These are phyloP conservation scores for Solea senegalensis DNA, from an alignment of 2,113 vertebrate genomes.

Conservation along the genomic window DNA sequence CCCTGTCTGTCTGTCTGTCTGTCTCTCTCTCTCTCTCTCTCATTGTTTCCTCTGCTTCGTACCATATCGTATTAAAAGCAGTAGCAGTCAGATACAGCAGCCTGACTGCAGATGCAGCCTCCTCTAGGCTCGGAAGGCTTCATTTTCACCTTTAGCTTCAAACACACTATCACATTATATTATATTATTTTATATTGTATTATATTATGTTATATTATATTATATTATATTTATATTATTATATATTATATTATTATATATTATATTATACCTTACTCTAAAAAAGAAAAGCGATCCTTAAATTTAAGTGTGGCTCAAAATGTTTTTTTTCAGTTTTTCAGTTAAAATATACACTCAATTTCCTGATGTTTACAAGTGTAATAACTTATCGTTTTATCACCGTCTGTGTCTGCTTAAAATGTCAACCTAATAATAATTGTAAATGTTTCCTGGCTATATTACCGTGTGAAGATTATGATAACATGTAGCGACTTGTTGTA, in stretches of 20 bases:
- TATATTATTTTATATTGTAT: no score
- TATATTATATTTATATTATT: no score
- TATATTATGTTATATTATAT: no score
- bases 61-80: slow-evolving; percentile 75
- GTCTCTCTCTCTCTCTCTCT: slow-evolving; percentile 15
- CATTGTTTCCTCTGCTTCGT: slow-evolving; percentile 60
- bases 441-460: no score
- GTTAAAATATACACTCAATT: neutral
- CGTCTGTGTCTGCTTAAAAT: neutral
- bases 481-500: no score
- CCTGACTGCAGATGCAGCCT: slow-evolving; percentile 24
- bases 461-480: neutral
- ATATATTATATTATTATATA: no score
- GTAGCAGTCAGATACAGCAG: slow-evolving; percentile 79
- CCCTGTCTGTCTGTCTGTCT: no score
- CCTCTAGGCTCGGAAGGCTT: slow-evolving; percentile 26
- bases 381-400: neutral
- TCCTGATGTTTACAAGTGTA: neutral
- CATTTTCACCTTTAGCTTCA: slow-evolving; percentile 3
- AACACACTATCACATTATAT: neutral
- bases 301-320: no score
- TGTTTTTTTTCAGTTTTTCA: neutral
- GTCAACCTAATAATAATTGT: neutral
- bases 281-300: no score
- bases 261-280: no score